These are phyloP conservation scores for Coregonus suidteri DNA, from an alignment of 2,797 vertebrate genomes.

Conservation along the genomic window DNA sequence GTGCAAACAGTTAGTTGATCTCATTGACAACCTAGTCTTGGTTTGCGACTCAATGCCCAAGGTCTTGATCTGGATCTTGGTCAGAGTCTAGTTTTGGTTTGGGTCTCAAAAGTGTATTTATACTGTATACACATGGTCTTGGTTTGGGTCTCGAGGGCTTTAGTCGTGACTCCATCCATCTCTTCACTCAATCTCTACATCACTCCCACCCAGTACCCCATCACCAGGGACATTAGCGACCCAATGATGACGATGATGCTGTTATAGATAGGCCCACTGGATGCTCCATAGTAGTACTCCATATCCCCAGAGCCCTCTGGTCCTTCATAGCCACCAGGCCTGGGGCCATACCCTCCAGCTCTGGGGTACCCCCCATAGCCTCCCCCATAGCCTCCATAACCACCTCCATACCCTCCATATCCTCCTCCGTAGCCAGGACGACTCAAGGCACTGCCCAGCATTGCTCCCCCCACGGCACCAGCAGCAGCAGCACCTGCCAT, in stretches of 20 bases:
- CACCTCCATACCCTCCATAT: conserved; percentile 34
- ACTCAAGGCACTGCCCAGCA: conserved; percentile 76
- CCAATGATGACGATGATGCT: conserved; percentile 68
- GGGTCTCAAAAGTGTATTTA: neutral
- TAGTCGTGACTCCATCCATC: no score
- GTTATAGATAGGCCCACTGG: conserved; percentile 67
- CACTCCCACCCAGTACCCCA: conserved; percentile 61
- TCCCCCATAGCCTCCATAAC: conserved; percentile 39
- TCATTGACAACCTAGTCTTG: neutral
- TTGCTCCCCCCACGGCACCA: conserved; percentile 75
- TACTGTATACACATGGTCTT: neutral
- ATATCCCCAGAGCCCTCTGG: conserved; percentile 71
- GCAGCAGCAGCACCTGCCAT: conserved; percentile 78
- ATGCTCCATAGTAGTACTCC: conserved; percentile 66
- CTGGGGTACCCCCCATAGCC: conserved; percentile 35
- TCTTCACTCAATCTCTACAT: conserved; percentile 48
- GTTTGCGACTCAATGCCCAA: neutral
- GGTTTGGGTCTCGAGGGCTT: neutral
- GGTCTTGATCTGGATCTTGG: neutral
- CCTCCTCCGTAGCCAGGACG: conserved; percentile 69
- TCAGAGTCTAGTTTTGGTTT: neutral
- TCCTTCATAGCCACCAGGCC: conserved; percentile 53
- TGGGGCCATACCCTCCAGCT: conserved; percentile 43
- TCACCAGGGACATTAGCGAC: conserved; percentile 61
- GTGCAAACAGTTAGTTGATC: neutral